Percentiles rank a stretch among this genome's conserved stretches.
phyloP scores from a whole-genome alignment of 2,888 invertebrate species.

The Brachyptera risi region DNA sequence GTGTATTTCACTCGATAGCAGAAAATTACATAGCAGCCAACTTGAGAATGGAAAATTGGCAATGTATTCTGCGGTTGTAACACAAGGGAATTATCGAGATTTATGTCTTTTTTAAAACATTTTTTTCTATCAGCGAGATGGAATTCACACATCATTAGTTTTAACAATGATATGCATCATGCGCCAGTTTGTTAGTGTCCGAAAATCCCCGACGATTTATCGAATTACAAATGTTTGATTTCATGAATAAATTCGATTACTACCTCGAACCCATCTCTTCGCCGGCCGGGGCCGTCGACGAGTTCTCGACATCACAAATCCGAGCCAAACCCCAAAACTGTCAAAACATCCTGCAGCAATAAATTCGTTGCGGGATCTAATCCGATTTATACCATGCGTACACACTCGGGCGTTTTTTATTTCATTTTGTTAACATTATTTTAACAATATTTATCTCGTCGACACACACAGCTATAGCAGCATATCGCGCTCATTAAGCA shows the following conservation, averaged over 20 bases:
- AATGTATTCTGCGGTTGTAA: slow-evolving; percentile 1
- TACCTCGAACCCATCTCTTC: not conserved
- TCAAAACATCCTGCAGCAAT: slow-evolving; percentile 13
- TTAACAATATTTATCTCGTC: too few species aligned
- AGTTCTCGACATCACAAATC: not conserved
- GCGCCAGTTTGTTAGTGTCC: not conserved
- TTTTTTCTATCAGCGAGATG: not conserved
- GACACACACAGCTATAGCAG: too few species aligned
- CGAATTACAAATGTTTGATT: not conserved
- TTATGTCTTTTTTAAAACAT: slow-evolving; percentile 9
- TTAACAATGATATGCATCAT: not conserved
- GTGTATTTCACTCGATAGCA: slow-evolving; percentile 12
- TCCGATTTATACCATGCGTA: too few species aligned
- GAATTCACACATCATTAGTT: slow-evolving; percentile 10
- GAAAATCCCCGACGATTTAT: not conserved
- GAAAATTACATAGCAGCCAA: slow-evolving; percentile 12
- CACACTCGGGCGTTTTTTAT: too few species aligned
- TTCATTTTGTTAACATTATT: too few species aligned
- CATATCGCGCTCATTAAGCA: too few species aligned
- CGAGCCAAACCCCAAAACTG: slow-evolving; percentile 13
- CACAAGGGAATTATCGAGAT: slow-evolving; percentile 13
- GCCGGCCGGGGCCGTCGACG: too few species aligned
- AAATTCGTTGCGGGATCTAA: too few species aligned
- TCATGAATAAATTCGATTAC: slow-evolving; percentile 18
- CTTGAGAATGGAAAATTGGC: slow-evolving; percentile 18